A percentile compares a stretch with the other conserved stretches of the same genome.
Evolutionary conservation across 2,888 invertebrate species (phyloP).

Genomic region (Drosophila borealis): DNA sequence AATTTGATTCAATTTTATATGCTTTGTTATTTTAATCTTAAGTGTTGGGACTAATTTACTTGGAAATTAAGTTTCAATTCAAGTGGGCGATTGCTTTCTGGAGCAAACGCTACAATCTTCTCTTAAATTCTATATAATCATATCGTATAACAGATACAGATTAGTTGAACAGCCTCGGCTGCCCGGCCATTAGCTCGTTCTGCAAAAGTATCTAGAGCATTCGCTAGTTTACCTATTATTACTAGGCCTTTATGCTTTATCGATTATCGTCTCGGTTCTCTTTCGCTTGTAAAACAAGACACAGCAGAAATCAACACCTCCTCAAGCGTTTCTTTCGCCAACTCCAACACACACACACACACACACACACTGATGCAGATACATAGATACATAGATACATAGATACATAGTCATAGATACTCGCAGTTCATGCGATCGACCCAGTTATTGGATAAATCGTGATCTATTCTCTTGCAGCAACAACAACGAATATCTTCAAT

Average conservation of each 20-base stretch:
- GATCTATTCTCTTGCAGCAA: slow-evolving; percentile 46
- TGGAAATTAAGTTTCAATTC: neutral
- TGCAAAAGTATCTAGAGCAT: slow-evolving; percentile 28
- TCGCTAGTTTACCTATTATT: slow-evolving; percentile 35
- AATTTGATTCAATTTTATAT: no score
- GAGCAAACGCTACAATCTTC: neutral
- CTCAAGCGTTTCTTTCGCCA: slow-evolving; percentile 46
- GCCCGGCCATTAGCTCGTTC: slow-evolving; percentile 20
- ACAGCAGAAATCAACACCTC: slow-evolving; percentile 39
- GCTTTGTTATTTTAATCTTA: no score
- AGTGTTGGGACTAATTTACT: neutral
- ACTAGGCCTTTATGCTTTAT: slow-evolving; percentile 35
- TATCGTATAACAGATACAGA: slow-evolving; percentile 18
- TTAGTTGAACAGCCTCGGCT: slow-evolving; percentile 1
- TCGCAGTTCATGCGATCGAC: slow-evolving; percentile 45
- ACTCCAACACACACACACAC: neutral
- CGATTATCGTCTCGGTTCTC: slow-evolving; percentile 38
- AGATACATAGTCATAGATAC: neutral
- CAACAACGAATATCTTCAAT: slow-evolving; percentile 5
- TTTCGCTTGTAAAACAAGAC: slow-evolving; percentile 11
- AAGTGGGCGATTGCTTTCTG: neutral
- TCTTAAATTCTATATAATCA: slow-evolving; percentile 9
- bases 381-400: slow-evolving; percentile 1
- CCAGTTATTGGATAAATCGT: slow-evolving; percentile 52
- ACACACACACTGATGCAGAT: neutral